phyloP scores from a whole-genome alignment of 2,797 vertebrate genomes.

The Enteromius afrohamiltoni region DNA sequence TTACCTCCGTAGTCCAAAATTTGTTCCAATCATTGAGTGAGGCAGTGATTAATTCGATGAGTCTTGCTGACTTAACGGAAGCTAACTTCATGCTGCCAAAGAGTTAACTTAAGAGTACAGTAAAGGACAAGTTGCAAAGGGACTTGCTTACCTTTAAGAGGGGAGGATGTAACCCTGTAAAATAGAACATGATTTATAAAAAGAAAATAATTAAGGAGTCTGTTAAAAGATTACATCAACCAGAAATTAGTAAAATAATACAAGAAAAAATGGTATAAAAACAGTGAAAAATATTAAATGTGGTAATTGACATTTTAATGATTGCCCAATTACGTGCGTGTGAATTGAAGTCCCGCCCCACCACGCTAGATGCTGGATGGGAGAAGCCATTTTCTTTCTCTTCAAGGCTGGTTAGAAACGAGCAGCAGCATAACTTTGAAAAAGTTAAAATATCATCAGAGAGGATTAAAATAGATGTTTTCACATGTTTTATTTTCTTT shows the following conservation, averaged over 20 bases:
- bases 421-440: not conserved
- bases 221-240: not conserved
- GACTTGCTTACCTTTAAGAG: conserved; percentile 22
- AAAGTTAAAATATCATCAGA: not conserved
- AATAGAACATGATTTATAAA: not conserved
- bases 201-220: not conserved
- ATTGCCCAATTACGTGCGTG: not conserved
- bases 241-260: not conserved
- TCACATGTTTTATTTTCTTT: not conserved
- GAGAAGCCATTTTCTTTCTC: not conserved
- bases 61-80: too few relatives aligned
- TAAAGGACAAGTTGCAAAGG: not conserved
- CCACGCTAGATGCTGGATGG: not conserved
- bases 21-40: not conserved
- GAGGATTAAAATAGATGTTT: not conserved
- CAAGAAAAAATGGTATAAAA: too few relatives aligned
- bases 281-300: not conserved
- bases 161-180: conserved; percentile 1
- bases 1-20: conserved; percentile 1
- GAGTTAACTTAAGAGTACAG: not conserved
- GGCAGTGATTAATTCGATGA: not conserved
- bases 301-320: not conserved
- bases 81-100: not conserved
- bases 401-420: not conserved
- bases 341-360: not conserved